phyloP scores from a whole-genome alignment of 2,888 invertebrate species.

The Acronicta alni region DNA sequence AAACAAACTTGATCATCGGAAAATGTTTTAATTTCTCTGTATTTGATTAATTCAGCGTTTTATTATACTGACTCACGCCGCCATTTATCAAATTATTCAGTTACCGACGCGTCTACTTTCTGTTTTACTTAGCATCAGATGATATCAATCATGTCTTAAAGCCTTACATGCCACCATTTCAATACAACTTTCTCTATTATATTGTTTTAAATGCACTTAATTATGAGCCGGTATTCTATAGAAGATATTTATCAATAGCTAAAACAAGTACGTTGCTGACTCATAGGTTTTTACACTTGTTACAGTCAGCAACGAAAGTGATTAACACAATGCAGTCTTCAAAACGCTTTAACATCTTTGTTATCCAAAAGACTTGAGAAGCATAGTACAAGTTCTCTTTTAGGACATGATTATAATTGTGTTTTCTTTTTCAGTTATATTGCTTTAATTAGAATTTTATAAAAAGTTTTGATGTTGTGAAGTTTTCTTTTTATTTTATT shows the following conservation, averaged over 20 bases:
- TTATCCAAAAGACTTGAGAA: no score
- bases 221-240: background rate
- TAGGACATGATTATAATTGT: no score
- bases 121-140: conserved; percentile 15
- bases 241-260: conserved; percentile 4
- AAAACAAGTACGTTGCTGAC: conserved; percentile 26
- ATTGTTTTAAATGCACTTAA: background rate
- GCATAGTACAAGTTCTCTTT: no score
- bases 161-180: conserved; percentile 11
- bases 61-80: background rate
- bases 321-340: no score
- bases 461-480: no score
- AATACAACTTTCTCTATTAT: conserved; percentile 23
- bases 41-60: background rate
- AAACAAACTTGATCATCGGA: no score
- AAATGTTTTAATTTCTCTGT: conserved; percentile 1
- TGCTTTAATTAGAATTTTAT: no score
- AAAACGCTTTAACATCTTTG: no score
- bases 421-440: no score
- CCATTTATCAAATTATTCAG: conserved; percentile 13
- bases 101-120: conserved; percentile 7
- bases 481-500: no score
- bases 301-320: no score
- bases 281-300: conserved; percentile 25
- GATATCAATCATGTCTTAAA: conserved; percentile 15